Evolutionary conservation across 2,888 invertebrate genomes (phyloP).

Genomic region (Electrophaes corylata): DNA sequence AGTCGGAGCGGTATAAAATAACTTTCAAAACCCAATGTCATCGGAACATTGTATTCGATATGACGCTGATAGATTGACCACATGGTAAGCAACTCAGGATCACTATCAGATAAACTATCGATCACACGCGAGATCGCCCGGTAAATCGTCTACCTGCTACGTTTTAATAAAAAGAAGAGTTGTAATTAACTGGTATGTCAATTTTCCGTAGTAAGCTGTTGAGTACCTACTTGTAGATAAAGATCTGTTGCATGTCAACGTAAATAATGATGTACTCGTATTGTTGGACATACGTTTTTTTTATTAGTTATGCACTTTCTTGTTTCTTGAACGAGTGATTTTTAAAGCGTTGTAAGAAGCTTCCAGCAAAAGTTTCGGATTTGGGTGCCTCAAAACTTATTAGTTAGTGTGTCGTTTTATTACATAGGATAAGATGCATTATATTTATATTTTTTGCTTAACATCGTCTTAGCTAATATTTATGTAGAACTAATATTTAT

Average conservation of each 20-base stretch:
- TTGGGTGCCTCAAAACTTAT: too few relatives aligned
- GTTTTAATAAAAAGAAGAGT: conserved; percentile 45
- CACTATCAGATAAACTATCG: conserved; percentile 51
- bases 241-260: conserved; percentile 26
- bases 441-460: too few relatives aligned
- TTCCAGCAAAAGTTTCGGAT: too few relatives aligned
- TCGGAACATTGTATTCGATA: neutral
- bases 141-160: conserved; percentile 49
- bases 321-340: neutral
- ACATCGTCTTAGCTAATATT: too few relatives aligned
- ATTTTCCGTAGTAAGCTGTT: conserved; percentile 33
- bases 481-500: too few relatives aligned
- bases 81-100: conserved; percentile 49
- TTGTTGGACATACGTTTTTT: neutral
- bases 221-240: conserved; percentile 31
- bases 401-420: too few relatives aligned
- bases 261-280: conserved; percentile 17
- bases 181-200: conserved; percentile 35
- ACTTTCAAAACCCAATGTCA: too few relatives aligned
- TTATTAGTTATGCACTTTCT: neutral
- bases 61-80: conserved; percentile 5
- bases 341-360: too few relatives aligned
- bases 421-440: too few relatives aligned
- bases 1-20: too few relatives aligned
- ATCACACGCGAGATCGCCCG: conserved; percentile 40